Conservation (phyloP, 2,113 vertebrate species). For the Lophura nycthemera region DNA sequence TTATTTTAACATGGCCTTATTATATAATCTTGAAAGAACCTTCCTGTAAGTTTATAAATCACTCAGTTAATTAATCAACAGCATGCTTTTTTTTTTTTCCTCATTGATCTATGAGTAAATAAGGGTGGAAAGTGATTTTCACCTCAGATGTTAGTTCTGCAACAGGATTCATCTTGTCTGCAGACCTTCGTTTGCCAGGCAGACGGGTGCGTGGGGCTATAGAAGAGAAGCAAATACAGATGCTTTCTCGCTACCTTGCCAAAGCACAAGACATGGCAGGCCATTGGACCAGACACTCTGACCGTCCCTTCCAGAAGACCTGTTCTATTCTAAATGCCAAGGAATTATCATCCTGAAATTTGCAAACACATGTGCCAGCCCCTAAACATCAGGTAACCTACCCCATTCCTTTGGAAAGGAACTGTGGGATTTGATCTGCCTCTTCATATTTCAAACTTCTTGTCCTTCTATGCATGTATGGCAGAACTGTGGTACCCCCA, state of each 20-base stretch:
- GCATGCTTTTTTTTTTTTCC: neutral
- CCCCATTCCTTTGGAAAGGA: neutral
- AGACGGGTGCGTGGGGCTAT: neutral
- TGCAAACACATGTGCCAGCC: neutral
- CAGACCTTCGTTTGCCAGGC: neutral
- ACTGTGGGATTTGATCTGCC: neutral
- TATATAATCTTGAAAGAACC: constrained; percentile 31
- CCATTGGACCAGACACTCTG: neutral
- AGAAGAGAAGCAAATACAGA: neutral
- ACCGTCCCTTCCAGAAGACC: neutral
- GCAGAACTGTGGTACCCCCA: neutral
- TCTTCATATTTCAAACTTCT: neutral
- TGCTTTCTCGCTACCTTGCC: neutral
- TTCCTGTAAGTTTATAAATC: constrained; percentile 48
- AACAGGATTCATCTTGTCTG: neutral
- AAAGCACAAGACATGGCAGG: neutral
- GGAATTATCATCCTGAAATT: rapidly evolving
- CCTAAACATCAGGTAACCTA: neutral
- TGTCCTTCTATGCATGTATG: neutral
- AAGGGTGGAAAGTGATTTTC: constrained; percentile 20
- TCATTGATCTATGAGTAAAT: constrained; percentile 27
- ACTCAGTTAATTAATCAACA: constrained; percentile 17
- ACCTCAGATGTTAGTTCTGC: neutral
- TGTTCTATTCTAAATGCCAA: neutral
- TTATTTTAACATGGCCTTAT: constrained; percentile 54